Evolutionary conservation across 2,888 invertebrate genomes (phyloP).

Genomic region (Eueremaeus valkanovi): DNA sequence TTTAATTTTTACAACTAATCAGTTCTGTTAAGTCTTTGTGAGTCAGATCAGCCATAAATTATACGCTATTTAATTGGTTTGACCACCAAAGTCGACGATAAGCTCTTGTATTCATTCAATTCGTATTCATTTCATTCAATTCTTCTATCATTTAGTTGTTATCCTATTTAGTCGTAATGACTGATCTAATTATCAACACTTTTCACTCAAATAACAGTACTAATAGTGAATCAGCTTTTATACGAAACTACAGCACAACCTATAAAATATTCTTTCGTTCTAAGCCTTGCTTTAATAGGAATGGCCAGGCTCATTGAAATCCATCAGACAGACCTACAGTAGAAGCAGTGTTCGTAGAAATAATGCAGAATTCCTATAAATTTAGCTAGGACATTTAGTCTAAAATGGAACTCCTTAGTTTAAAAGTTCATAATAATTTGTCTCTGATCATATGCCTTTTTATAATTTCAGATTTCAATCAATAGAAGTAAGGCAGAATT

Average conservation of each 20-base stretch:
- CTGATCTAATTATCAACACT: background rate
- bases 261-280: background rate
- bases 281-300: background rate
- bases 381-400: too few species aligned
- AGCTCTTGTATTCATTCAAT: background rate
- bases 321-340: too few species aligned
- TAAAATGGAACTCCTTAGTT: too few species aligned
- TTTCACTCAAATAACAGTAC: background rate
- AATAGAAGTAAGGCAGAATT: too few species aligned
- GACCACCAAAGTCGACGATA: constrained; percentile 29
- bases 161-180: background rate
- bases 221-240: background rate
- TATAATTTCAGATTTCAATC: too few species aligned
- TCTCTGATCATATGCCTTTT: too few species aligned
- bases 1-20: background rate
- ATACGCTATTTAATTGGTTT: constrained; percentile 18
- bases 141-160: constrained; percentile 9
- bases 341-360: too few species aligned
- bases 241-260: background rate
- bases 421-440: too few species aligned
- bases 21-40: background rate
- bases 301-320: too few species aligned
- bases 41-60: constrained; percentile 3
- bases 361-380: too few species aligned
- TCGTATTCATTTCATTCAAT: too few species aligned